Evolutionary conservation across 1,140 invertebrate species (phyloP), one percentile per base, ranked within the genome.

Genomic region (Oncopeltus fasciatus): DNA sequence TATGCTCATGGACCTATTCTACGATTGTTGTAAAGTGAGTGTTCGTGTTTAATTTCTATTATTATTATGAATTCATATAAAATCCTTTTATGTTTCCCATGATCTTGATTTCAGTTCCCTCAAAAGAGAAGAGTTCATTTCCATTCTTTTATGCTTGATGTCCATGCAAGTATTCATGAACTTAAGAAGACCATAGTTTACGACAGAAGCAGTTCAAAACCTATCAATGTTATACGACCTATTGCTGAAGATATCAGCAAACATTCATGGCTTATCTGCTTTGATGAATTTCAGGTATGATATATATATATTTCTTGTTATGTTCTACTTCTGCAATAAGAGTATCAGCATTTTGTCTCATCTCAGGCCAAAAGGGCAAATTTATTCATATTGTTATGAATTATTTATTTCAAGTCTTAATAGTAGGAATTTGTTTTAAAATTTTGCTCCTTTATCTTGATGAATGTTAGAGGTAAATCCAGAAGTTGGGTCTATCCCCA

Each of bases 1-100:
- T 12, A 98, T 98, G 87, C 75, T 99, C 26, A 99, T 99, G 96
- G 95, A 99, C 76, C 73, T 98, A 67, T 98, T 99, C 75, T 94
- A 88, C 78, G 81, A 92, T 70, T 83, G 82, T 68, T 85, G 83
- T 72, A 72, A 78, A 70, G 80, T 86, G 78, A 74, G 69, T 70
- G 8, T 38, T 44, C 43, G n/a, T 44, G 14, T 27, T 8, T 49
- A 5, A 49, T 49, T 20, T 24, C 18, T 12, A 20, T 49, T 49
- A 20, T 2, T 11, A 20, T 1, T 9, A 49, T 49, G 21, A 49
- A 4, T 49, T 5, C n/a, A 2, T 20, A 49, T 20, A 20, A 2
- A 49, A 12, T 44, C 18, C 2, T 44, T 44, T 44, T 44, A 44
- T 44, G 18, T 44, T 44, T 44, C 2, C 1, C 14, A 18, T 44